These are phyloP conservation scores for Platyrinchus mystaceus DNA, from an alignment of 2,797 vertebrate genomes.

Conservation along the genomic window DNA sequence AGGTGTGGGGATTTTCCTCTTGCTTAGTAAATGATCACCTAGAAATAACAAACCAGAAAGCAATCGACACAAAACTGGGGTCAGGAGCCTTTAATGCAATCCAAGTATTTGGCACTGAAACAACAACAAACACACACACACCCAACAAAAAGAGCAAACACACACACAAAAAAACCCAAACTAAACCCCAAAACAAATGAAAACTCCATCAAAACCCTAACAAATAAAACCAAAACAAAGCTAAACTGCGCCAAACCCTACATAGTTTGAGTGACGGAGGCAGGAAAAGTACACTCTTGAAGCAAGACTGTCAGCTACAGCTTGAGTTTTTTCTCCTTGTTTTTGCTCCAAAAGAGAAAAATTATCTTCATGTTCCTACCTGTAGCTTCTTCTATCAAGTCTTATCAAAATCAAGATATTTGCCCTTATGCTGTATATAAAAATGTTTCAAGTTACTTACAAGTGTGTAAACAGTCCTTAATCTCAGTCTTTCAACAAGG, in stretches of 20 bases:
- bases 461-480: not conserved
- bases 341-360: not conserved
- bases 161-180: rapidly evolving
- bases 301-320: not conserved
- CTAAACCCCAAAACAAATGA: not conserved
- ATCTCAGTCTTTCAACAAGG: not conserved
- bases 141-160: not conserved
- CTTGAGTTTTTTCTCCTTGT: not conserved
- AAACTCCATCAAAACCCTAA: not conserved
- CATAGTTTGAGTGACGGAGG: not conserved
- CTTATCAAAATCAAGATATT: not conserved
- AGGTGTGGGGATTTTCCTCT: not conserved
- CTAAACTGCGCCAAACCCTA: not conserved
- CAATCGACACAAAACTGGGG: slow-evolving; percentile 26
- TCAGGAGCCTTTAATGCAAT: slow-evolving; percentile 70
- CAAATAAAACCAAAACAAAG: not conserved
- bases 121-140: not conserved
- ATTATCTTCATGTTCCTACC: not conserved
- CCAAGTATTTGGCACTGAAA: slow-evolving; percentile 43
- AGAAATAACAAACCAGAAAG: slow-evolving; percentile 64
- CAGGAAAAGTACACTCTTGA: not conserved
- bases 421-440: not conserved
- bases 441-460: not conserved
- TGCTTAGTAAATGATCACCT: slow-evolving; percentile 57
- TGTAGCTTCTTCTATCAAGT: not conserved